phyloP scores from a whole-genome alignment of 2,888 invertebrate species.

The Drosophila mimetica region DNA sequence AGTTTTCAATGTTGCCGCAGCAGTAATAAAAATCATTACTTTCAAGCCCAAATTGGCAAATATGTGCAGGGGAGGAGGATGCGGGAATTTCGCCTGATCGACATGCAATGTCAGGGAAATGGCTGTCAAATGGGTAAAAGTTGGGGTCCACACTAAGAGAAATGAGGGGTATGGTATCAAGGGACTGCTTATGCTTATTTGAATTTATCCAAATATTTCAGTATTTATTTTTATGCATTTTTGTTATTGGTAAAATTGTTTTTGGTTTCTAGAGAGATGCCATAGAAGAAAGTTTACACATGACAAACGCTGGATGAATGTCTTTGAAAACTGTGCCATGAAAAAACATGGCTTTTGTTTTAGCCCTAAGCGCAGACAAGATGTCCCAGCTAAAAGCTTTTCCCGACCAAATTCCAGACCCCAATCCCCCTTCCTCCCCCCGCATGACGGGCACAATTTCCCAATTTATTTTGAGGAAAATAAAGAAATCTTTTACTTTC shows the following conservation, averaged over 20 bases:
- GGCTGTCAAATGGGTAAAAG: conserved; percentile 69
- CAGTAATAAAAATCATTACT: conserved; percentile 70
- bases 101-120: conserved; percentile 63
- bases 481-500: conserved; percentile 34
- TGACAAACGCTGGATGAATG: conserved; percentile 24
- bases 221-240: too few relatives aligned
- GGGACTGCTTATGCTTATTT: too few relatives aligned
- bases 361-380: conserved; percentile 31
- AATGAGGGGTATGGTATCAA: neutral
- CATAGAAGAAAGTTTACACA: conserved; percentile 43
- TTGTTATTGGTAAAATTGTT: too few relatives aligned
- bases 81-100: conserved; percentile 45
- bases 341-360: conserved; percentile 50
- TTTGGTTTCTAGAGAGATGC: too few relatives aligned
- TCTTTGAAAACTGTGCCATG: conserved; percentile 3
- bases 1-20: conserved; percentile 29
- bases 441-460: conserved; percentile 33
- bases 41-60: conserved; percentile 62
- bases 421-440: neutral
- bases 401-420: conserved; percentile 27
- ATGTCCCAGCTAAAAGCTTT: conserved; percentile 46
- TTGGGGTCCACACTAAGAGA: conserved; percentile 24
- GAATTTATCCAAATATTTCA: too few relatives aligned
- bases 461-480: conserved; percentile 10
- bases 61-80: conserved; percentile 16